Conservation (phyloP, 2,113 vertebrate genomes). For the Pantherophis guttatus region DNA sequence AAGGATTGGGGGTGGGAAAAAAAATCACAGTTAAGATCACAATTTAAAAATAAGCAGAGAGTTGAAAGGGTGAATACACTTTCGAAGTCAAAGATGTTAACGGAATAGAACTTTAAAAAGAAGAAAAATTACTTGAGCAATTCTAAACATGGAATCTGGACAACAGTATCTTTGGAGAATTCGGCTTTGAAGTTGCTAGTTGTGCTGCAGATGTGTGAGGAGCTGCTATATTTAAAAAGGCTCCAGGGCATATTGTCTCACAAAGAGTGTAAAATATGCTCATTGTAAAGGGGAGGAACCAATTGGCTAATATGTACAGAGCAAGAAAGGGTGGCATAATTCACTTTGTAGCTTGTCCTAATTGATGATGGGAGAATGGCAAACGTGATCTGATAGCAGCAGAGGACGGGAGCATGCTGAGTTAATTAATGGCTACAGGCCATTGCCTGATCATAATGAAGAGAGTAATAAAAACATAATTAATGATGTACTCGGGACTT, state of each 20-base stretch:
- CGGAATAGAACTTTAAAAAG: slow-evolving; percentile 6
- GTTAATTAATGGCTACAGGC: slow-evolving; percentile 52
- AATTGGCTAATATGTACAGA: slow-evolving; percentile 35
- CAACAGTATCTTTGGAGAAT: slow-evolving; percentile 37
- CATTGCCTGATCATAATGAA: slow-evolving; percentile 53
- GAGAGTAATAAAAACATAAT: slow-evolving; percentile 49
- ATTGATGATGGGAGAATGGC: slow-evolving; percentile 46
- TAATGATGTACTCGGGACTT: slow-evolving; percentile 45
- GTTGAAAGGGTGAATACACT: not conserved
- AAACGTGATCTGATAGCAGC: slow-evolving; percentile 53
- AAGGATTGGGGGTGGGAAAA: not conserved
- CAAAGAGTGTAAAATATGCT: slow-evolving; percentile 55
- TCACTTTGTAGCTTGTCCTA: slow-evolving; percentile 36
- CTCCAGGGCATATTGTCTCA: slow-evolving; percentile 51
- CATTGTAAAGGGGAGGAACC: slow-evolving; percentile 53
- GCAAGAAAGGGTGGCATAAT: slow-evolving; percentile 40
- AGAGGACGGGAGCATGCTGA: slow-evolving; percentile 37
- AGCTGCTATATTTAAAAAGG: slow-evolving; percentile 49
- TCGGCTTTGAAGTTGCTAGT: slow-evolving; percentile 48
- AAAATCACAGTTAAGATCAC: not conserved
- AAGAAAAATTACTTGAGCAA: not conserved
- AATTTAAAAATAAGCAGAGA: not conserved
- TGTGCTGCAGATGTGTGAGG: not conserved
- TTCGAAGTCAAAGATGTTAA: slow-evolving; percentile 26
- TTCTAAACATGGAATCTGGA: slow-evolving; percentile 41